Evolutionary conservation across 2,797 vertebrate genomes (phyloP), one percentile per base, ranked within the genome.

Genomic region (Malacoctenus gilli): DNA sequence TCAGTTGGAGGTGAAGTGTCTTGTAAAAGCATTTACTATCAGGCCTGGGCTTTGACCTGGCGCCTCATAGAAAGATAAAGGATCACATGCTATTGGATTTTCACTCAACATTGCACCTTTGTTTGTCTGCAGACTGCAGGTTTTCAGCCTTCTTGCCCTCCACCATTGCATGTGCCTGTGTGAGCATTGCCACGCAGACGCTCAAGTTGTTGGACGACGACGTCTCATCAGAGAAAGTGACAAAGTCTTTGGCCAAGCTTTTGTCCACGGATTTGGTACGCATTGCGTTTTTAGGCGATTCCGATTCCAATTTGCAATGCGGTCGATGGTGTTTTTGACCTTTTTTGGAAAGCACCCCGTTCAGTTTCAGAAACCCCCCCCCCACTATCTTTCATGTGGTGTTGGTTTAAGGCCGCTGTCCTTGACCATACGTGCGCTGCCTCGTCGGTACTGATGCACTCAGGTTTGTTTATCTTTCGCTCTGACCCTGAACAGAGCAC

Each of bases 401-500:
- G n/a, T n/a, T n/a, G n/a, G n/a, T n/a, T n/a, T n/a, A n/a, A n/a
- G n/a, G 14, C 14, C 22, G 50, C 20, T 50, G 25, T 15, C 23
- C 8, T 1, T 43, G 32, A 32, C 15, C 28, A 13, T 20, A 18
- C 8, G 21, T 20, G 15, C 2, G 0, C 9, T 28, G 30, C 20
- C 37, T 6, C 8, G 11, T 28, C 28, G 6, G 23, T 5, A 2
- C 23, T 62, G 19, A 61, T 41, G 8, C 68, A 39, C 23, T 36
- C 14, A 23, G n/a, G 31, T 25, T 47, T 72, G 31, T 56, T 54
- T 60, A 51, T 50, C 28, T 50, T 47, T 49, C 6, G 13, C 48
- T 52, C 6, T 82, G 37, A 36, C 42, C 56, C 55, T 20, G 11
- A 51, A 14, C 88, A 98, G 96, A 92, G 84, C 66, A 88, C 92